These are phyloP conservation scores for Leucoraja erinaceus DNA, from an alignment of 2,113 vertebrate genomes.

Conservation along the genomic window DNA sequence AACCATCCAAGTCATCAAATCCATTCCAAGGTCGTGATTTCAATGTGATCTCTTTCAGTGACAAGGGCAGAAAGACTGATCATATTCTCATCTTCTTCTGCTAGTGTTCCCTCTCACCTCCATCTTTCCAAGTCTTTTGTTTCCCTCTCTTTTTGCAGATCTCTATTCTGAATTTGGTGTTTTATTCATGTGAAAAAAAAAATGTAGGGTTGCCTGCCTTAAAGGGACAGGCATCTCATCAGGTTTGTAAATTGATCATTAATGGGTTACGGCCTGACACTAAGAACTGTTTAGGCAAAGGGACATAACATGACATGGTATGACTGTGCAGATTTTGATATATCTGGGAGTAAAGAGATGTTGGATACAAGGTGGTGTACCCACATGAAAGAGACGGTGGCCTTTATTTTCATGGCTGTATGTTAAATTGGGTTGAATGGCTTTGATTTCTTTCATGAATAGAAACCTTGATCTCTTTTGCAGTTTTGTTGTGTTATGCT, in stretches of 20 bases:
- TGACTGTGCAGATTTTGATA: not conserved
- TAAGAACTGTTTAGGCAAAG: not conserved
- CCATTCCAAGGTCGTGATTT: not conserved
- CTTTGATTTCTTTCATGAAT: not conserved
- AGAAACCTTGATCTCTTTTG: not conserved
- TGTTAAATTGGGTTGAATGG: not conserved
- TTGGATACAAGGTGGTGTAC: too few species aligned
- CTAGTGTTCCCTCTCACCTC: too few species aligned
- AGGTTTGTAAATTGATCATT: not conserved
- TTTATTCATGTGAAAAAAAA: not conserved
- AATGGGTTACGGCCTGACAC: not conserved
- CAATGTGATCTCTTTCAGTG: not conserved
- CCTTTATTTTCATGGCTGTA: not conserved
- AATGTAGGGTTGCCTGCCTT: not conserved
- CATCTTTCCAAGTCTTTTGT: not conserved
- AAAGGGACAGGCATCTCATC: not conserved
- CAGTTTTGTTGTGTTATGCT: not conserved
- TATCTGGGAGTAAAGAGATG: not conserved
- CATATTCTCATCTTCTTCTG: not conserved
- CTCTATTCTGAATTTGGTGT: not conserved
- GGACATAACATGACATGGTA: not conserved
- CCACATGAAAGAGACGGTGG: not conserved
- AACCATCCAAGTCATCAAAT: not conserved
- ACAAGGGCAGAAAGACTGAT: not conserved
- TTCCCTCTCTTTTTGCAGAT: not conserved